These are phyloP conservation scores for Silurus asotus DNA, from an alignment of 2,113 vertebrate genomes.

Conservation along the genomic window DNA sequence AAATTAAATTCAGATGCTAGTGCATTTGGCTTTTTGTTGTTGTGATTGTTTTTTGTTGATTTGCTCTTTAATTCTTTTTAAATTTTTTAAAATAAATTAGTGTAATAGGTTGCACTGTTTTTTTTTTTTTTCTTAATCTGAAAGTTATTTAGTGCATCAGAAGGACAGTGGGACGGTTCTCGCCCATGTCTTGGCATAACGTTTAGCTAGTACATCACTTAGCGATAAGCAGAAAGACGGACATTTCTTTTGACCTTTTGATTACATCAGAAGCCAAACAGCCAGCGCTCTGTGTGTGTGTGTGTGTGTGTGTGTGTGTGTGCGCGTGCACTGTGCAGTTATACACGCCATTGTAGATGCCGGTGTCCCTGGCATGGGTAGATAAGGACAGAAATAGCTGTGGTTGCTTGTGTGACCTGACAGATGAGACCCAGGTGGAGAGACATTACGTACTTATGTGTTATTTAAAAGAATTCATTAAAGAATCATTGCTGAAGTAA, in stretches of 20 bases:
- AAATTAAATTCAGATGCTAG: background rate
- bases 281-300: background rate
- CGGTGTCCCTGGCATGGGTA: slow-evolving; percentile 22
- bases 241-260: slow-evolving; percentile 34
- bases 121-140: background rate
- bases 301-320: slow-evolving; percentile 3
- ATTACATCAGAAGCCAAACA: slow-evolving; percentile 35
- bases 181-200: background rate
- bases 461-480: slow-evolving; percentile 17
- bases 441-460: slow-evolving; percentile 12
- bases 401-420: background rate
- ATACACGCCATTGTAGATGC: slow-evolving; percentile 5
- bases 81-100: background rate
- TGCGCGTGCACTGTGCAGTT: background rate
- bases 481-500: slow-evolving; percentile 6
- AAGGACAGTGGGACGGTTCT: background rate
- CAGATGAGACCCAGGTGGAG: slow-evolving; percentile 36
- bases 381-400: slow-evolving; percentile 35
- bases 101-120: background rate
- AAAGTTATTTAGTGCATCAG: background rate
- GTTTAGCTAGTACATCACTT: background rate
- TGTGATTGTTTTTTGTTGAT: background rate
- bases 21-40: background rate
- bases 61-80: background rate
- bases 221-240: background rate